Conservation (phyloP, 1,140 invertebrate species). For the Piezodorus guildinii region DNA sequence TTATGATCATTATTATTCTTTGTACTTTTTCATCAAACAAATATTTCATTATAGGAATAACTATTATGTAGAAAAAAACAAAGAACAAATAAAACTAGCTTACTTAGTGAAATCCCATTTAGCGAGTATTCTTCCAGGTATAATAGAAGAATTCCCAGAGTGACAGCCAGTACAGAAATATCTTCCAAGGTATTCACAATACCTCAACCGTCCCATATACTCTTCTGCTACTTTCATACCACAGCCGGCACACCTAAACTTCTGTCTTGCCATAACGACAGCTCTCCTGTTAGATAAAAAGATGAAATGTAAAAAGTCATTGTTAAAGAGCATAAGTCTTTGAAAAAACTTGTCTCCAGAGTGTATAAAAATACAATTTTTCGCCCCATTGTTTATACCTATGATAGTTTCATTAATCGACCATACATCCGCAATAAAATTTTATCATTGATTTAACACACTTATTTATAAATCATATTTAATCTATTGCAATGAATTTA, state of each 20-base stretch:
- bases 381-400: too few relatives aligned
- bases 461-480: too few relatives aligned
- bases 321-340: too few relatives aligned
- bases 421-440: too few relatives aligned
- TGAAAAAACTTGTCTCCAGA: too few relatives aligned
- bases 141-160: slow-evolving; percentile 56
- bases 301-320: neutral
- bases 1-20: too few relatives aligned
- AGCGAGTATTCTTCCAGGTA: slow-evolving; percentile 64
- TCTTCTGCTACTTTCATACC: slow-evolving; percentile 62
- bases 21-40: too few relatives aligned
- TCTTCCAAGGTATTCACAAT: slow-evolving; percentile 76
- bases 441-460: too few relatives aligned
- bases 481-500: too few relatives aligned
- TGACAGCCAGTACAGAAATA: slow-evolving; percentile 86
- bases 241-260: slow-evolving; percentile 74
- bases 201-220: slow-evolving; percentile 59
- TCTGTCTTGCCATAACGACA: slow-evolving; percentile 58
- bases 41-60: too few relatives aligned
- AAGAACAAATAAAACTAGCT: slow-evolving; percentile 47
- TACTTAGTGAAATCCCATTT: slow-evolving; percentile 62
- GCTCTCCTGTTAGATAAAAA: slow-evolving; percentile 43
- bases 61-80: slow-evolving; percentile 30
- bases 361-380: too few relatives aligned
- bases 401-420: too few relatives aligned